Evolutionary conservation across 2,888 invertebrate species (phyloP).

Genomic region (Aphodius granarius): DNA sequence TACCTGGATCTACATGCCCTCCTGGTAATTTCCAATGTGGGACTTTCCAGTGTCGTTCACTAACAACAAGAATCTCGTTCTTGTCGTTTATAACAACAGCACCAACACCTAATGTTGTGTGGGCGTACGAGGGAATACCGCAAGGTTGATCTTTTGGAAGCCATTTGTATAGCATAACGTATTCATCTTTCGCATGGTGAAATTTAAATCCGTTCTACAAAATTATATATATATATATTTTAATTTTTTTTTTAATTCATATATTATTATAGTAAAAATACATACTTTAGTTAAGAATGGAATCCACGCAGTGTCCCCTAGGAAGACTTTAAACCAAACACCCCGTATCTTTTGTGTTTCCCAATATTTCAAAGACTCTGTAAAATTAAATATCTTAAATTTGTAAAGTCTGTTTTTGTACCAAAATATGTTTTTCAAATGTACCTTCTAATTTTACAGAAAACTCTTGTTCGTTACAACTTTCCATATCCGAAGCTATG

Average conservation of each 20-base stretch:
- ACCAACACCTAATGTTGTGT: conserved; percentile 82
- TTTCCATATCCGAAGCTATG: conserved; percentile 65
- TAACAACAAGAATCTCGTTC: conserved; percentile 77
- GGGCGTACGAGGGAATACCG: conserved; percentile 78
- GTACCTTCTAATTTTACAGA: conserved; percentile 59
- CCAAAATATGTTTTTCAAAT: conserved; percentile 3
- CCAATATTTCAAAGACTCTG: conserved; percentile 76
- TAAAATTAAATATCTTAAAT: neutral
- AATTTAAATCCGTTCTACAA: conserved; percentile 78
- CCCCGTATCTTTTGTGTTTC: conserved; percentile 63
- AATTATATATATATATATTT: conserved; percentile 20
- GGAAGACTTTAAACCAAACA: conserved; percentile 80
- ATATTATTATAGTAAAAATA: conserved; percentile 28
- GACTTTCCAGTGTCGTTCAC: conserved; percentile 66
- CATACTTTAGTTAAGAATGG: conserved; percentile 71
- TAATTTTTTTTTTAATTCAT: neutral
- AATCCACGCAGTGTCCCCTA: conserved; percentile 72
- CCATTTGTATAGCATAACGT: conserved; percentile 83
- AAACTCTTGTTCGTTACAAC: conserved; percentile 58
- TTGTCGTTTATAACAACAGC: conserved; percentile 81
- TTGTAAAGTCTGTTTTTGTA: neutral
- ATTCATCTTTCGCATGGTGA: conserved; percentile 81
- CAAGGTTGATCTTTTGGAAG: conserved; percentile 62
- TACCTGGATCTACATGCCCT: conserved; percentile 85
- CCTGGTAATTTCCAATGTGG: conserved; percentile 90